phyloP scores from a whole-genome alignment of 2,888 invertebrate genomes.

The Gisinianus flammeolus region DNA sequence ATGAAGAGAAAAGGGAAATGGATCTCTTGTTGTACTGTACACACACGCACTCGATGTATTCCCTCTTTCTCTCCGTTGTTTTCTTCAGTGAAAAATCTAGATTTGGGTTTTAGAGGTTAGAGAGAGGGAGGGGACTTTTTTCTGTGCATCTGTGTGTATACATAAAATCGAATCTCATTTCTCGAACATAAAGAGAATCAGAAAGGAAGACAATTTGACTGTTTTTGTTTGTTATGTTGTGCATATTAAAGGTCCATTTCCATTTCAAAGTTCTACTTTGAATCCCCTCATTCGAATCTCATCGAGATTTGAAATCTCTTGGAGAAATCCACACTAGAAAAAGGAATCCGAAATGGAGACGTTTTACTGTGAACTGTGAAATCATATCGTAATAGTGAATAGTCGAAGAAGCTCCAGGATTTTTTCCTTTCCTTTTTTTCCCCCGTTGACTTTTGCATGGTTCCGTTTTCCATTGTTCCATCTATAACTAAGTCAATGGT shows the following conservation, averaged over 20 bases:
- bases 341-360: background rate
- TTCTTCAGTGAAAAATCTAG: background rate
- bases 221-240: slow-evolving; percentile 7
- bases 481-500: background rate
- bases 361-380: background rate
- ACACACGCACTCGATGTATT: background rate
- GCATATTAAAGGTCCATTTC: slow-evolving; percentile 11
- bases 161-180: slow-evolving; percentile 29
- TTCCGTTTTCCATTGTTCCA: background rate
- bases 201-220: slow-evolving; percentile 9
- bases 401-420: background rate
- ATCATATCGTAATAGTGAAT: background rate
- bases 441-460: slow-evolving; percentile 7
- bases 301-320: background rate
- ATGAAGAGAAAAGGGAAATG: slow-evolving; percentile 49
- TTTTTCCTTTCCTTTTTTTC: background rate
- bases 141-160: background rate
- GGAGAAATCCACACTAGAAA: too few relatives aligned
- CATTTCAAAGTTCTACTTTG: background rate
- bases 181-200: slow-evolving; percentile 6
- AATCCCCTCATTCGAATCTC: background rate
- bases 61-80: background rate
- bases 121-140: background rate
- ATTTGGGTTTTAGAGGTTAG: background rate
- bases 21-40: slow-evolving; percentile 8